Percentiles rank a stretch among this genome's conserved stretches.
Conservation (phyloP, 2,113 vertebrate species). For the Limnothrissa miodon region DNA sequence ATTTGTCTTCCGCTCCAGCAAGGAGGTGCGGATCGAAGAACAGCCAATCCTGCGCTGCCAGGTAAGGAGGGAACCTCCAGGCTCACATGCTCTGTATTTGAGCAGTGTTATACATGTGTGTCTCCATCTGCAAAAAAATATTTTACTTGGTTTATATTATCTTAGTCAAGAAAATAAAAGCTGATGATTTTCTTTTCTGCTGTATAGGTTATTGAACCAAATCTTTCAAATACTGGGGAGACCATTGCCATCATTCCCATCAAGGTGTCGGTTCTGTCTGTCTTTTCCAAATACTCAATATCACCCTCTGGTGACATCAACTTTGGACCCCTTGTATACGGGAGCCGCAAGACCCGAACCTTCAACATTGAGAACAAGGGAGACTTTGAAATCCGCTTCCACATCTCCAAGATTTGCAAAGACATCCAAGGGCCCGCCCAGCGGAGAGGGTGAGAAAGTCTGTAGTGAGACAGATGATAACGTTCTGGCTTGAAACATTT, state of each 20-base stretch:
- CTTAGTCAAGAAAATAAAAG: background rate
- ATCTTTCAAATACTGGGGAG: conserved; percentile 61
- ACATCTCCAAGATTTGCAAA: conserved; percentile 58
- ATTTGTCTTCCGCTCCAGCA: conserved; percentile 71
- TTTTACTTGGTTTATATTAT: background rate
- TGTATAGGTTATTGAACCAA: conserved; percentile 82
- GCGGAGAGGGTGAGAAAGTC: conserved; percentile 65
- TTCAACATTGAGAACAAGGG: conserved; percentile 83
- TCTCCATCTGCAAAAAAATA: background rate
- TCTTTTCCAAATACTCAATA: conserved; percentile 81
- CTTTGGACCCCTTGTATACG: conserved; percentile 76
- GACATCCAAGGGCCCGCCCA: conserved; percentile 29
- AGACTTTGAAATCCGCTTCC: conserved; percentile 69
- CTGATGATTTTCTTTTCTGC: background rate
- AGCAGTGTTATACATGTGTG: background rate
- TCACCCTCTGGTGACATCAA: conserved; percentile 70
- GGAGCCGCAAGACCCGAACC: conserved; percentile 65
- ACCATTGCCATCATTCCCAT: conserved; percentile 72
- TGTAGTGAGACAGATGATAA: too few relatives aligned
- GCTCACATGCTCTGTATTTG: background rate
- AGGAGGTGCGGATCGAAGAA: conserved; percentile 72
- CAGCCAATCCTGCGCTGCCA: conserved; percentile 79
- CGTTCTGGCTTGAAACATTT: too few relatives aligned
- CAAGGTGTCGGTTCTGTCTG: conserved; percentile 69
- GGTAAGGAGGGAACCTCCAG: conserved; percentile 60